Evolutionary conservation across 2,888 invertebrate genomes (phyloP).

Genomic region (Lepeophtheirus nordmannii): DNA sequence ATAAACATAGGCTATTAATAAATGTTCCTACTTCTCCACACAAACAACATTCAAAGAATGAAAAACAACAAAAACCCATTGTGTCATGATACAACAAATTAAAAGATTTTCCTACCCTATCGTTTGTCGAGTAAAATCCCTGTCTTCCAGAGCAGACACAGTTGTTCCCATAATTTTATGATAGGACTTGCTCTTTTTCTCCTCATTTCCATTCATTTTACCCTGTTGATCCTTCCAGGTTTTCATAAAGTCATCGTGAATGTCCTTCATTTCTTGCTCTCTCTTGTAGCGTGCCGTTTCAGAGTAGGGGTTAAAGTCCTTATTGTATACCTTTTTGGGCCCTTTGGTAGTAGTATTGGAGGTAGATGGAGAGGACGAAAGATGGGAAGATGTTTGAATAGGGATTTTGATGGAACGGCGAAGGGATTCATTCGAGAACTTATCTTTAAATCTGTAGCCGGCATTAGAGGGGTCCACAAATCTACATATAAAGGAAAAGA

Average conservation of each 20-base stretch:
- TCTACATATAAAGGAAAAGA: background rate
- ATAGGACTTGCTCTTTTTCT: constrained; percentile 11
- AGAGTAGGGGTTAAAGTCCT: background rate
- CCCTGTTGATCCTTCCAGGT: background rate
- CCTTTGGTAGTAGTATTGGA: background rate
- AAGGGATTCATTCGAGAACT: background rate
- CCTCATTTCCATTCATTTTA: constrained; percentile 2
- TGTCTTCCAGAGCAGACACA: constrained; percentile 1
- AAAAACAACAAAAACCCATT: background rate
- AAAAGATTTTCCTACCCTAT: background rate
- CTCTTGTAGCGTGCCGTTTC: constrained; percentile 16
- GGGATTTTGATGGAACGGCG: background rate
- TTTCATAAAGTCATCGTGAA: constrained; percentile 10
- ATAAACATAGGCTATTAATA: no score
- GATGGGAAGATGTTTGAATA: background rate
- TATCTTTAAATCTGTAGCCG: background rate
- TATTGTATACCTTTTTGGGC: background rate
- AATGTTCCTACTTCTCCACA: no score
- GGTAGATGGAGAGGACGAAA: background rate
- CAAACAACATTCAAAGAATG: background rate
- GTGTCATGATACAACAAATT: no score
- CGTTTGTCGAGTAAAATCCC: background rate
- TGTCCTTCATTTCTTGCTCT: constrained; percentile 6
- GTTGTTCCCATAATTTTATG: constrained; percentile 7
- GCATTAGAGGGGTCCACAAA: background rate